Percentiles rank a stretch among this genome's conserved stretches.
Conservation (phyloP, 2,888 invertebrate species). For the Byasa hedistus region DNA sequence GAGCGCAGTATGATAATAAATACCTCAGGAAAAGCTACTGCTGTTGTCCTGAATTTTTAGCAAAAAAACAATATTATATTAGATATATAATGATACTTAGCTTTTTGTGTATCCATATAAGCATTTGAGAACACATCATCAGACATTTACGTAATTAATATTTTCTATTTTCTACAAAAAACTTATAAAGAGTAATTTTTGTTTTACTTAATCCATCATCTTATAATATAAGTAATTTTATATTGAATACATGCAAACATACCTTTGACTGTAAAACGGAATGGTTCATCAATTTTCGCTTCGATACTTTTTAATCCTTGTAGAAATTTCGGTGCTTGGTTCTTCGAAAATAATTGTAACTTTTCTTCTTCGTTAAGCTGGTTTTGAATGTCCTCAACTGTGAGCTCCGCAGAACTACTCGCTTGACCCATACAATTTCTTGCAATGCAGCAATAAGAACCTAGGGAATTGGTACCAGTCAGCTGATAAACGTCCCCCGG, state of each 20-base stretch:
- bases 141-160: too few relatives aligned
- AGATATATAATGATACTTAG: too few relatives aligned
- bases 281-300: conserved; percentile 89
- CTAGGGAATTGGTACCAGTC: conserved; percentile 93
- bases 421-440: conserved; percentile 95
- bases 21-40: too few relatives aligned
- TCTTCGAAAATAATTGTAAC: conserved; percentile 85
- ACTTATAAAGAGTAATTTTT: too few relatives aligned
- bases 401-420: conserved; percentile 91
- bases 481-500: conserved; percentile 96
- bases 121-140: too few relatives aligned
- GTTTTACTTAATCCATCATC: too few relatives aligned
- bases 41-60: too few relatives aligned
- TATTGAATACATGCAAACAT: conserved; percentile 30
- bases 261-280: conserved; percentile 90
- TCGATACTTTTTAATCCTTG: conserved; percentile 90
- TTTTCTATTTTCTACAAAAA: not conserved
- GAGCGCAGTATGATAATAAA: too few relatives aligned
- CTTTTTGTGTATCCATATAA: too few relatives aligned
- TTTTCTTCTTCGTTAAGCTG: conserved; percentile 93
- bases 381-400: conserved; percentile 94
- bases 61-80: too few relatives aligned
- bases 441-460: conserved; percentile 94
- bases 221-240: too few relatives aligned
- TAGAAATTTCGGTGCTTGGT: conserved; percentile 91